Evolutionary conservation across 2,797 vertebrate genomes (phyloP), one percentile per base, ranked within the genome.

Genomic region (Bradypodion ventrale): DNA sequence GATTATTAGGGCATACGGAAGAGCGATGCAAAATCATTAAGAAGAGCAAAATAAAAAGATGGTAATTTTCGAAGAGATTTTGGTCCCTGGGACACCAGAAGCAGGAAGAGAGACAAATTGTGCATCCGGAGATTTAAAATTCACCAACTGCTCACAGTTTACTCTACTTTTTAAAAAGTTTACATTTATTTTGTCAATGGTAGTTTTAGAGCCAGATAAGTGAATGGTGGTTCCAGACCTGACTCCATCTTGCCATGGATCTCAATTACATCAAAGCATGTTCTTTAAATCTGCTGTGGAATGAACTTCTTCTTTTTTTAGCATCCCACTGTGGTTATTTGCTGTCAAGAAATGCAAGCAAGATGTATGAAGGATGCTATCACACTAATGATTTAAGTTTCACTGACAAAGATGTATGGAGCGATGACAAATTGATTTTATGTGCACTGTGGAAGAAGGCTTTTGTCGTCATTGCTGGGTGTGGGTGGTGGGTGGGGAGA

Each of bases 361-460:
- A 7, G 25, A 27, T 56, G 82, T 65, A 83, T 76, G 85, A 73
- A 83, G 59, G 44, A 85, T 59, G 65, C 27, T 73, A 19, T n/a
- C 59, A 35, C 40, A 42, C 42, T 76, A 81, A 66, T 83, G 56
- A 85, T 83, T 85, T 88, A 79, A 88, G 73, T 56, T 37, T 85
- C 25, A 23, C 32, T 49, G 9, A 77, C 65, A 75, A 80, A 81
- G 82, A 77, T 44, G 83, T 76, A 80, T 59, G 74, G 35, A 72
- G 44, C 4, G 19, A 42, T 15, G 7, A 66, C 7, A 88, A 84
- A 87, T 59, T 84, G 80, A 86, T 82, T 86, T 83, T 70, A 25
- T 75, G 59, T 23, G 44, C 68, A 37, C 70, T 25, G 2, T 46
- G n/a, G 27, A 32, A 59, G 37, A 35, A 69, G 32, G 59, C 7